Base-by-base conservation (phyloP, 2,888 invertebrate species). In the Orthosia incerta region DNA sequence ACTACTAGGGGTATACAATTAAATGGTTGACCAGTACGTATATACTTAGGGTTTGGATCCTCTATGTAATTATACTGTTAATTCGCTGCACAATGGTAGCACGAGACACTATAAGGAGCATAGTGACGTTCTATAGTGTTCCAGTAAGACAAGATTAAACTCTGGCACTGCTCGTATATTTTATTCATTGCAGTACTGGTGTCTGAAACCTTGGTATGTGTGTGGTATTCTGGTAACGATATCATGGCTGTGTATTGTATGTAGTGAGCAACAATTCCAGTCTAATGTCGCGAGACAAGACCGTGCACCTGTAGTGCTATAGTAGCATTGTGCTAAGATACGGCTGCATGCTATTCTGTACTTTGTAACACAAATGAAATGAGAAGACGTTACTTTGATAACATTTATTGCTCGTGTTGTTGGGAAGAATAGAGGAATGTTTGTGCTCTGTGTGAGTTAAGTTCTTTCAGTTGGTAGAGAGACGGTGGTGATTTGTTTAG, bases 251-350 rank as follows among this genome's bases (percentile, higher is more conserved):
- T 82, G 76, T 72, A 80, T 88, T 89, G 89, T 86, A 89, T 83
- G 76, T 82, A 84, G 79, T 83, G 69, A 77, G 85, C 76, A 84
- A 88, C 89, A 89, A 90, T 87, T 89, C 84, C 81, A 84, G 87
- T 79, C 71, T 88, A 90, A 91, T 88, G 90, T 90, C 85, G 87
- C 79, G 86, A 89, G 86, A 90, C 86, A 88, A 87, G 80, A 80
- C 82, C 73, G 86, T 83, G 86, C 90, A 91, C 88, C 88, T 84
- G 83, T 74, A 82, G 76, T 76, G 72, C 68, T 73, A 72, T 48
- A 45, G 51, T 66, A 68, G 72, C 68, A 85, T 79, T 81, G 75
- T 79, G 71, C 69, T 76, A 64, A 82, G 79, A 74, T 73, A 82
- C 70, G 45, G 69, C 68, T 80, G 81, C 81, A 85, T 71, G 78